Base-by-base conservation (phyloP, 2,797 vertebrate genomes). In the Anomalospiza imberbis region DNA sequence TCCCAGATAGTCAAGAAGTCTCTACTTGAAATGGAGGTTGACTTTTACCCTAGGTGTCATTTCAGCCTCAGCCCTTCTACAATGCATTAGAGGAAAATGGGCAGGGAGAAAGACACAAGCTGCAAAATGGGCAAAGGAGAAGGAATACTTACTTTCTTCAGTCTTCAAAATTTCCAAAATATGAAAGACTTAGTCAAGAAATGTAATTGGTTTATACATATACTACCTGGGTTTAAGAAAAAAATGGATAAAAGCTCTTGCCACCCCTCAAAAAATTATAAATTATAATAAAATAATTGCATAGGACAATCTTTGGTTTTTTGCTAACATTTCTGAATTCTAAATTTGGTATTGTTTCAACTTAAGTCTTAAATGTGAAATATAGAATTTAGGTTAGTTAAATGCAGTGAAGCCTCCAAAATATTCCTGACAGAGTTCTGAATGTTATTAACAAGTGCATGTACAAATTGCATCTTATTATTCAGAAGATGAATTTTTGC, bases 401-500 rank as follows among this genome's bases (percentile, higher is more conserved):
- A 95, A 91, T 77, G 18, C 32, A 82, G 18, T 9, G 22, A 93
- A 93, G 29, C 9, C 51, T 71, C 78, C 9, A 44, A 83, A 93
- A 76, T 22, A 80, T 67, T 50, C 70, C n/a, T 88, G 66, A 42
- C 66, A 88, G 77, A n/a, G 40, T 42, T 92, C 31, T 84, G 66
- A 95, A 89, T 60, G 25, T 42, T 96, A 95, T 96, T 94, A 95
- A 63, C 31, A 94, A 93, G 44, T 65, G 42, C 50, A 86, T 89
- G 78, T 72, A 80, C 55, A 96, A 96, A 94, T 91, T 91, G 36
- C 38, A 63, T 66, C 44, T 93, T 94, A 85, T 88, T 90, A 95
- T 94, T 96, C 90, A 96, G 75, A 63, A 83, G 68, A 91, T 71
- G 47, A 95, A 51, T 68, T 89, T 96, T 95, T 92, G 32, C 84